Evolutionary conservation across 92 coral and sea anemone species (phyloP), one percentile per base, ranked within the genome.

Genomic region (Muricea muricata): DNA sequence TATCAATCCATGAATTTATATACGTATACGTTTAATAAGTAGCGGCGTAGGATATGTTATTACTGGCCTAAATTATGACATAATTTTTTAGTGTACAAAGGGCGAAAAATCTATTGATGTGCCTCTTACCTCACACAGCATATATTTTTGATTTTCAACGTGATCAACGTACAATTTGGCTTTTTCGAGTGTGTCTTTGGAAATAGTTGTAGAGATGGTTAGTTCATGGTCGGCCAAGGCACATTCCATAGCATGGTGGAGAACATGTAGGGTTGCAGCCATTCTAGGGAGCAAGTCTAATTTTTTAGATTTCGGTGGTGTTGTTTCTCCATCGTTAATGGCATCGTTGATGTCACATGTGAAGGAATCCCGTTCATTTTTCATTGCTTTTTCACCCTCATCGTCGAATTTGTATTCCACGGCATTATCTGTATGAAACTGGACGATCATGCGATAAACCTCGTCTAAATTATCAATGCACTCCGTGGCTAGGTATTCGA

Each of bases 131-230:
- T n/a, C 30, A 26, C 25, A 58, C 67, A 18, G 30, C 67, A n/a
- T 58, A 20, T 58, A 58, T 58, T 58, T 58, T 58, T 58, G 67
- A 58, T 58, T 58, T 20, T 58, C 67, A 58, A 58, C 30, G 21
- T 58, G 67, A 58, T 58, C 67, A 7, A 58, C 87, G 66, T 79
- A 81, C 13, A 12, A 40, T 58, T 58, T 58, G 67, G 67, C 67
- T 58, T 58, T 58, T 58, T 58, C 67, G 30, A 58, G 67, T 58
- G 67, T 58, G 7, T 58, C 67, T 58, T 58, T 58, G 7, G 67
- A 58, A 6, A 58, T 58, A 6, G 67, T 58, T n/a, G 67, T 9
- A 58, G 21, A 20, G 67, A 58, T 58, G 67, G 67, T 58, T 58
- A 58, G 67, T 58, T 58, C 67, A 8, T 58, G 67, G 67, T 20